phyloP scores from a whole-genome alignment of 2,888 invertebrate genomes.

The Chymomyza fuscimana region DNA sequence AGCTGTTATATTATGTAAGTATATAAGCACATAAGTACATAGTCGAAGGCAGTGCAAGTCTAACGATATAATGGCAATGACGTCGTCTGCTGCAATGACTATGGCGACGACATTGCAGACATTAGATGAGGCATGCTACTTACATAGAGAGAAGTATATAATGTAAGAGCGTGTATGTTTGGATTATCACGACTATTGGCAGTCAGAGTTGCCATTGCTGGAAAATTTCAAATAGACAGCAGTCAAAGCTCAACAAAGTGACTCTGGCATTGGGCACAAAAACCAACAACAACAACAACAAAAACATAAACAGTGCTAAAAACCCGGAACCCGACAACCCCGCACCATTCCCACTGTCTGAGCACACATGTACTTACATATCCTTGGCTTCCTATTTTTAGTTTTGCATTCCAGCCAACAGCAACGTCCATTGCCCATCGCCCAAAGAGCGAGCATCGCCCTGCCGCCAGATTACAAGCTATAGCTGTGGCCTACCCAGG shows the following conservation, averaged over 20 bases:
- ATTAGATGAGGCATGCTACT: not conserved
- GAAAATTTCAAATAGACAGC: constrained; percentile 1
- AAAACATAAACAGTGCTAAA: constrained; percentile 60
- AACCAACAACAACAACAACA: constrained; percentile 37
- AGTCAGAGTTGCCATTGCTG: not conserved
- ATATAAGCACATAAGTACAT: not conserved
- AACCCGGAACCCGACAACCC: constrained; percentile 7
- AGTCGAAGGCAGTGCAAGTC: constrained; percentile 32
- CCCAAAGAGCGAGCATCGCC: not conserved
- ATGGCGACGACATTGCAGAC: constrained; percentile 18
- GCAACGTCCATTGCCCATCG: constrained; percentile 45
- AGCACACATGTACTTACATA: constrained; percentile 1
- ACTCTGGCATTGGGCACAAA: constrained; percentile 41
- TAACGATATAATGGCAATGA: constrained; percentile 74
- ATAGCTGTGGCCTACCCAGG: not conserved
- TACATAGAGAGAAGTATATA: not conserved
- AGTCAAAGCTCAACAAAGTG: constrained; percentile 23
- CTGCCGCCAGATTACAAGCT: not conserved
- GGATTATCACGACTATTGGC: constrained; percentile 13
- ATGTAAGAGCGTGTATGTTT: constrained; percentile 1
- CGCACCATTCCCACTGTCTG: constrained; percentile 1
- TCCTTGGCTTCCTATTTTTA: constrained; percentile 67
- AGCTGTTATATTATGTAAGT: not conserved
- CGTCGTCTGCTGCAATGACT: constrained; percentile 40
- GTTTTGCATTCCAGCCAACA: constrained; percentile 63